Evolutionary conservation across 2,113 vertebrate species (phyloP), one percentile per base, ranked within the genome.

Genomic region (Muscicapa adusta): DNA sequence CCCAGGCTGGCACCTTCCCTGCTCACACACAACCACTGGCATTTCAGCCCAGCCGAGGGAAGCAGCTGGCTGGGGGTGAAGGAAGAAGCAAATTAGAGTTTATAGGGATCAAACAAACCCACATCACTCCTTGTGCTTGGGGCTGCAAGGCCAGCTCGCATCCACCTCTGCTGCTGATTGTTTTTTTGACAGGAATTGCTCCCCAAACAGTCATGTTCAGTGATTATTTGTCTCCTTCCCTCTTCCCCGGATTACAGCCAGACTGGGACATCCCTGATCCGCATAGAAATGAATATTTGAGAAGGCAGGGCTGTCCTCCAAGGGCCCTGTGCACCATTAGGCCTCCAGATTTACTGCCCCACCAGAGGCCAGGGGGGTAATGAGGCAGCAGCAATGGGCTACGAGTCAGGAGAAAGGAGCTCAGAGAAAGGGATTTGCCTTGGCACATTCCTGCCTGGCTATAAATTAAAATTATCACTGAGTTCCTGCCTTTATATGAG

Each of bases 221-320:
- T 63, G 94, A 94, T 96, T 96, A 95, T 94, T 94, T 95, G 91
- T 88, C 95, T 96, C 91, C 83, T 91, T 91, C 53, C 86, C 88
- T 88, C 91, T 91, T 91, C 66, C 58, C 65, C 67, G 95, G 91
- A 90, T 94, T 94, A 93, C 91, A 92, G 76, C 76, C 95, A 94
- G 92, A 72, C 93, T 91, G 91, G 91, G 92, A 94, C 87, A 77
- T 75, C 89, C 93, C 96, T 96, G 96, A 97, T 97, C 91, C 83
- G 91, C 92, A 96, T 96, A 97, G 90, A 96, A 97, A 96, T 97
- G 68, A 96, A 97, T 91, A 96, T 94, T 89, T 91, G 91, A 96
- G 63, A 88, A 94, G 84, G 82, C 92, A 93, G 66, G 53, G 78
- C 78, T 88, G 77, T 81, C 70, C 81, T 96, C 96, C 84, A 33